phyloP scores from a whole-genome alignment of 2,113 vertebrate genomes.

The Myrmophylax atrothorax region DNA sequence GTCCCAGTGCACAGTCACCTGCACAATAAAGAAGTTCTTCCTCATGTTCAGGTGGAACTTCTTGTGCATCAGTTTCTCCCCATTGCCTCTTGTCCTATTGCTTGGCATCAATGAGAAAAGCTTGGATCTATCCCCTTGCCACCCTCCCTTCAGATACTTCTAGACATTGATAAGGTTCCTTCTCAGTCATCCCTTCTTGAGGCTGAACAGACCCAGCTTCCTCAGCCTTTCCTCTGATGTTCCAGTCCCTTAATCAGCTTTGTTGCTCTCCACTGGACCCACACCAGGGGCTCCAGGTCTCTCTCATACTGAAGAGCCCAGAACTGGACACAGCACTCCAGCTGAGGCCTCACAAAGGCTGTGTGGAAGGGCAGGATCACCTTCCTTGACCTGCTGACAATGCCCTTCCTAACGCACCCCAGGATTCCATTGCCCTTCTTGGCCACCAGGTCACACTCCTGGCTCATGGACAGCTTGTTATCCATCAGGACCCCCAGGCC shows the following conservation, averaged over 20 bases:
- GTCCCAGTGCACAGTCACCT: background rate
- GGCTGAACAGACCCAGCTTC: background rate
- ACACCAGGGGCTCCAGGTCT: too few species aligned
- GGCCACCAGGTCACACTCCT: background rate
- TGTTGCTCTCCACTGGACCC: background rate
- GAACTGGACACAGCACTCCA: background rate
- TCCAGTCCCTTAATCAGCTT: background rate
- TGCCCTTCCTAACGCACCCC: background rate
- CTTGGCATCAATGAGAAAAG: background rate
- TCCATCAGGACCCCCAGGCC: background rate
- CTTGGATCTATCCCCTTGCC: background rate
- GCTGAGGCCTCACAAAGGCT: background rate
- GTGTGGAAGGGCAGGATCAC: background rate
- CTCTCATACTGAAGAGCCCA: background rate
- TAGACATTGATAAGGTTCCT: background rate
- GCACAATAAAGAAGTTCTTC: background rate
- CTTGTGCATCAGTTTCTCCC: background rate
- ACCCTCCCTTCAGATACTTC: background rate
- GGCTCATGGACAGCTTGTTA: background rate
- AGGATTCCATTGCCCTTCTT: background rate
- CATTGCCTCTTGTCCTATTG: background rate
- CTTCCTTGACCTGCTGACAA: rapidly evolving
- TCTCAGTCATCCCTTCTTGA: background rate
- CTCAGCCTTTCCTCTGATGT: background rate
- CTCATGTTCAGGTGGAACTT: background rate